Percentiles rank a stretch among this genome's conserved stretches.
phyloP scores from a whole-genome alignment of 1,140 invertebrate species.

The Latrodectus geometricus region DNA sequence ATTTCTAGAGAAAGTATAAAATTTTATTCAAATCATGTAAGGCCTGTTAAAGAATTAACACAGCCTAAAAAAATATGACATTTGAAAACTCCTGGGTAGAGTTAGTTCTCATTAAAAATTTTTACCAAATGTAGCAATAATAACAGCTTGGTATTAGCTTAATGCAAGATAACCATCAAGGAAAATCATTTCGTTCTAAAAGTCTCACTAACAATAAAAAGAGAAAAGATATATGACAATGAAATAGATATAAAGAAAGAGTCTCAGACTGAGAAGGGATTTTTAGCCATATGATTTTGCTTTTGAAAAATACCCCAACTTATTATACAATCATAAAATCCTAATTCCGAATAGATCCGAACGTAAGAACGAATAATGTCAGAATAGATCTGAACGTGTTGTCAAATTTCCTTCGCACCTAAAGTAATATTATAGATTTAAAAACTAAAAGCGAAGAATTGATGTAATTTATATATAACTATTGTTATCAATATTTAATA shows the following conservation, averaged over 20 bases:
- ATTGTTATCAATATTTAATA: too few species aligned
- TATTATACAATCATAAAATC: too few species aligned
- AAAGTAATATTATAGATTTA: too few species aligned
- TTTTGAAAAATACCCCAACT: too few species aligned
- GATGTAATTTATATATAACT: too few species aligned
- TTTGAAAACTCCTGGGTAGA: conserved; percentile 38
- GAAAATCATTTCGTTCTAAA: conserved; percentile 69
- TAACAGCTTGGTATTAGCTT: conserved; percentile 32
- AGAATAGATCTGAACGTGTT: too few species aligned
- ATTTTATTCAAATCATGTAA: conserved; percentile 37
- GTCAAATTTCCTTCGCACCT: too few species aligned
- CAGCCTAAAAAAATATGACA: conserved; percentile 17
- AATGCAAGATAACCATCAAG: conserved; percentile 64
- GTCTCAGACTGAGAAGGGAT: conserved; percentile 71
- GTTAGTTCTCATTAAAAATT: conserved; percentile 45
- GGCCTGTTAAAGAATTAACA: conserved; percentile 43
- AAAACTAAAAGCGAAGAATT: too few species aligned
- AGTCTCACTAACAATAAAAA: conserved; percentile 68
- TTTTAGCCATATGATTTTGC: conserved; percentile 70
- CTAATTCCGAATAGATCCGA: too few species aligned
- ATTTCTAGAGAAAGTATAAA: conserved; percentile 43
- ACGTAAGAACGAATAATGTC: too few species aligned
- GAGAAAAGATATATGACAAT: too few species aligned
- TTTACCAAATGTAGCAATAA: conserved; percentile 31
- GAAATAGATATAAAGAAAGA: too few species aligned